phyloP scores from a whole-genome alignment of 2,888 invertebrate genomes.

The Macroteleia sp. region DNA sequence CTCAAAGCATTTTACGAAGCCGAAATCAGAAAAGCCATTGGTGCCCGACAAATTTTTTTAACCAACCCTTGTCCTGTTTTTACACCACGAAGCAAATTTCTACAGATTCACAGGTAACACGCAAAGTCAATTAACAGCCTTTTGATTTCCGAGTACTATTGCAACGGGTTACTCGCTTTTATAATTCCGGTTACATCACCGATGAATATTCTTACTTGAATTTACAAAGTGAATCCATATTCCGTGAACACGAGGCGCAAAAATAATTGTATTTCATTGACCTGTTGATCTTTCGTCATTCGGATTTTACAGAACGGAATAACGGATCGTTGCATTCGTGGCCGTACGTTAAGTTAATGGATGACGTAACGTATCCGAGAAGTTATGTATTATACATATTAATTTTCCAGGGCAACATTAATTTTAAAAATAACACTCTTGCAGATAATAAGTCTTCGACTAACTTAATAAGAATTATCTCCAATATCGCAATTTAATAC shows the following conservation, averaged over 20 bases:
- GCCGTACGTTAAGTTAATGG: neutral
- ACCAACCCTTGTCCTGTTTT: neutral
- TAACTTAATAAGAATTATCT: conserved; percentile 16
- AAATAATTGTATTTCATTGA: conserved; percentile 48
- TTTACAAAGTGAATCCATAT: conserved; percentile 22
- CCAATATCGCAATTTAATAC: conserved; percentile 12
- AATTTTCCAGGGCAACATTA: conserved; percentile 13
- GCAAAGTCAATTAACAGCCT: conserved; percentile 53
- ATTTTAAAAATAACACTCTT: conserved; percentile 22
- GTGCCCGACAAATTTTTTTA: conserved; percentile 21
- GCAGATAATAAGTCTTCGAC: neutral
- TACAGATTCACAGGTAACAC: conserved; percentile 40
- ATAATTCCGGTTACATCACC: conserved; percentile 18
- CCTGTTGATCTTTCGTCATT: conserved; percentile 46
- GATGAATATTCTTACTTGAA: conserved; percentile 28
- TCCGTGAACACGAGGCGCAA: conserved; percentile 4
- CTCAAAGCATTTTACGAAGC: conserved; percentile 29
- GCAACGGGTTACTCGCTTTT: neutral
- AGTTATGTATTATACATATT: conserved; percentile 26
- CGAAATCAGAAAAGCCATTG: conserved; percentile 39
- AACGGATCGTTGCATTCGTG: neutral
- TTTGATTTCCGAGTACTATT: conserved; percentile 22
- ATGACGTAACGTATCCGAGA: conserved; percentile 3
- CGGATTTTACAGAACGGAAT: conserved; percentile 15
- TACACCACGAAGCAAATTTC: conserved; percentile 13